Percentiles rank a stretch among this genome's conserved stretches.
Evolutionary conservation across 1,140 invertebrate species (phyloP).

Genomic region (Thaumatotibia leucotreta): DNA sequence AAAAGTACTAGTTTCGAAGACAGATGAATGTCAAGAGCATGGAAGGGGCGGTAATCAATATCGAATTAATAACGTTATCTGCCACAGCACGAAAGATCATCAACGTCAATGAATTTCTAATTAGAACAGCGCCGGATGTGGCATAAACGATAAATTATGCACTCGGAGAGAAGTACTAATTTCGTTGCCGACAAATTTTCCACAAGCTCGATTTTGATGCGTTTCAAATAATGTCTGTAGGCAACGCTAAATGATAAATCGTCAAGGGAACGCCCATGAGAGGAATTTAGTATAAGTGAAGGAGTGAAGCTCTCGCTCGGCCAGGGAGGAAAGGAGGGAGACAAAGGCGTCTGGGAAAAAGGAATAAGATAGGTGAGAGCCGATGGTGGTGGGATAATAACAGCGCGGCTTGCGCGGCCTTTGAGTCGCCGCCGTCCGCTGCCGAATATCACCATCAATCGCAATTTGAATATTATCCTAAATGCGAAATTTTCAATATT

Average conservation of each 20-base stretch:
- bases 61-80: neutral
- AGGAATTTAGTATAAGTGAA: slow-evolving; percentile 60
- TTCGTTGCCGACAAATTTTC: slow-evolving; percentile 74
- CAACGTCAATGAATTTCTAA: slow-evolving; percentile 62
- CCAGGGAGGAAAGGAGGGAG: slow-evolving; percentile 42
- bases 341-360: slow-evolving; percentile 65
- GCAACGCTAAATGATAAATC: slow-evolving; percentile 75
- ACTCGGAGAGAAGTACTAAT: slow-evolving; percentile 65
- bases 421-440: slow-evolving; percentile 44
- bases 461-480: slow-evolving; percentile 46
- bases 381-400: slow-evolving; percentile 74
- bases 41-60: slow-evolving; percentile 2
- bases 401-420: slow-evolving; percentile 49
- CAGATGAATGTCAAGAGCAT: neutral
- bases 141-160: slow-evolving; percentile 69
- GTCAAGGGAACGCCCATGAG: slow-evolving; percentile 64
- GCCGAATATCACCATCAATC: slow-evolving; percentile 57
- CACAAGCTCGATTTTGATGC: slow-evolving; percentile 72
- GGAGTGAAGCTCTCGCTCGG: slow-evolving; percentile 43
- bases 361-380: slow-evolving; percentile 58
- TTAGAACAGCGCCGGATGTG: slow-evolving; percentile 54
- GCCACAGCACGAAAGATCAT: slow-evolving; percentile 30
- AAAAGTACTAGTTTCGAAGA: neutral
- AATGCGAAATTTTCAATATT: slow-evolving; percentile 37
- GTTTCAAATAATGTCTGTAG: slow-evolving; percentile 76